Evolutionary conservation across 2,888 invertebrate species (phyloP).

Genomic region (Drosophila sordidula): DNA sequence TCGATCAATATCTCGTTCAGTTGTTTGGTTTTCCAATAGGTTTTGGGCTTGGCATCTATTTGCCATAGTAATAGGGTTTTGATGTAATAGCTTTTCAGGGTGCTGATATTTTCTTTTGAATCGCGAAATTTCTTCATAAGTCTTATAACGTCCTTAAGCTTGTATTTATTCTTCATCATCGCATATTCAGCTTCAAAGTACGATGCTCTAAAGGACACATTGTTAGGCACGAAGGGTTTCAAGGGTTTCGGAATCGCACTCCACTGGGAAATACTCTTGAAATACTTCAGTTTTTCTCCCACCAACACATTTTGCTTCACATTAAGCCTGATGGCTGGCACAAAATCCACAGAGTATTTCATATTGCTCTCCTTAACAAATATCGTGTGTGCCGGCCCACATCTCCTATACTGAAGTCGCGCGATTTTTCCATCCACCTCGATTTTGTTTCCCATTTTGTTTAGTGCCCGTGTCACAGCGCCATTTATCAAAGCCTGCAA

Average conservation of each 20-base stretch:
- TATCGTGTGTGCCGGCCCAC: conserved; percentile 81
- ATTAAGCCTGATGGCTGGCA: conserved; percentile 72
- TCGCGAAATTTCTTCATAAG: conserved; percentile 80
- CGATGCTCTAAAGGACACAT: conserved; percentile 73
- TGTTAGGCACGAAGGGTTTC: conserved; percentile 32
- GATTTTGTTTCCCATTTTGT: conserved; percentile 40
- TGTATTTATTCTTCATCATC: conserved; percentile 56
- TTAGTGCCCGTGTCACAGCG: conserved; percentile 50
- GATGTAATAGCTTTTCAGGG: conserved; percentile 81
- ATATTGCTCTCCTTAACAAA: conserved; percentile 31
- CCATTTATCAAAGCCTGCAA: conserved; percentile 68
- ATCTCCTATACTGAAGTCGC: conserved; percentile 47
- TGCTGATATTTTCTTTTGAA: conserved; percentile 63
- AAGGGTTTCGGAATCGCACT: conserved; percentile 81
- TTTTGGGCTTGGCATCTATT: conserved; percentile 1
- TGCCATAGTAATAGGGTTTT: conserved; percentile 80
- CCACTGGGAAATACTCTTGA: conserved; percentile 52
- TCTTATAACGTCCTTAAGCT: conserved; percentile 70
- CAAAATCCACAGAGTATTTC: conserved; percentile 78
- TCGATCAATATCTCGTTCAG: conserved; percentile 59
- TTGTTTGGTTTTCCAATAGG: conserved; percentile 63
- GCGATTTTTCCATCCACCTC: conserved; percentile 31
- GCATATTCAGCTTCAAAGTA: conserved; percentile 68
- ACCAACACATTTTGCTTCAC: conserved; percentile 48
- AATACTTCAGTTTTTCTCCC: conserved; percentile 14